Percentiles rank a stretch among this genome's conserved stretches.
These are phyloP conservation scores for Diarsia mendica DNA, from an alignment of 2,888 invertebrate genomes.

Conservation along the genomic window DNA sequence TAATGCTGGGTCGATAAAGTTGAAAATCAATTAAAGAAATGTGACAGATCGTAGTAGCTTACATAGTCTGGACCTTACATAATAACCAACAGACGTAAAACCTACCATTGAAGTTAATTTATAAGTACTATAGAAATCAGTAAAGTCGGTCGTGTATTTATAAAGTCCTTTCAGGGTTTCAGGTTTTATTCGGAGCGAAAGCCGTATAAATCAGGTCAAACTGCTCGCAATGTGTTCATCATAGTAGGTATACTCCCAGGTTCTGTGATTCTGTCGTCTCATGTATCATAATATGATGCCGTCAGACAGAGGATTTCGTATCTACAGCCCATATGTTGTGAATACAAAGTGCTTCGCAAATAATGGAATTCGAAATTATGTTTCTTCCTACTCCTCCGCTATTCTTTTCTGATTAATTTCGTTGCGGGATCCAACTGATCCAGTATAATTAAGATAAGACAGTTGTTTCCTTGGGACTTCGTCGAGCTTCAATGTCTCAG, in stretches of 20 bases:
- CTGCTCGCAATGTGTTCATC: neutral
- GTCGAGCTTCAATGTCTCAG: too few species aligned
- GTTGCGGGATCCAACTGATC: too few species aligned
- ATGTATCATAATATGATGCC: neutral
- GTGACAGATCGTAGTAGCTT: too few species aligned
- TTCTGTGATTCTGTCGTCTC: neutral
- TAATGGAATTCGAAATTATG: too few species aligned
- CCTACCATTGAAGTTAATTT: neutral
- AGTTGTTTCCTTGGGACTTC: too few species aligned
- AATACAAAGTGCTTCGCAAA: neutral
- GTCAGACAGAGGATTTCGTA: neutral
- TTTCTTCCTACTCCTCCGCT: too few species aligned
- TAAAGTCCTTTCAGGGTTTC: conserved; percentile 15
- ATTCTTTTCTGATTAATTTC: too few species aligned
- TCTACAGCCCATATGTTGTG: neutral
- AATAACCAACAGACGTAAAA: neutral
- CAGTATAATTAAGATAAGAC: too few species aligned
- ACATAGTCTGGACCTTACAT: neutral
- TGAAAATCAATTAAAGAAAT: too few species aligned
- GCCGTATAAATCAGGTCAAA: neutral
- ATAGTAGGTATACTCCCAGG: neutral
- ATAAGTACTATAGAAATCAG: neutral
- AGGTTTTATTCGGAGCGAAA: neutral
- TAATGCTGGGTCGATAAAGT: too few species aligned
- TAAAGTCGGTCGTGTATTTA: conserved; percentile 12